Evolutionary conservation across 35 echinoderm and acorn worm species (phyloP), one percentile per base, ranked within the genome.

Genomic region (Strongylocentrotus purpuratus): DNA sequence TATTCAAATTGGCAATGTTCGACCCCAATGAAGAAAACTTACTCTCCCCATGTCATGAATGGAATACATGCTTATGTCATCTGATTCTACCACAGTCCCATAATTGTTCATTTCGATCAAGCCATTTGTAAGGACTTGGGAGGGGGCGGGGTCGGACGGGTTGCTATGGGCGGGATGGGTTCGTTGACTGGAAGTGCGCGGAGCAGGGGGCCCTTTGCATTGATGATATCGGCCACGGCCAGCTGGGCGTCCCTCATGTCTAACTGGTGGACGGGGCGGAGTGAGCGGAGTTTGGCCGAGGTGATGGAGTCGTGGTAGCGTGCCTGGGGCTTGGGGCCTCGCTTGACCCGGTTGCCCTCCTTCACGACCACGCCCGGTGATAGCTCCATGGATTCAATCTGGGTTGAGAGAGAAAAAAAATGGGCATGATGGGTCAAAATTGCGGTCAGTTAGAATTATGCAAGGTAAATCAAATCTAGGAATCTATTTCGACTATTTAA

Each of bases 341-440:
- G 94, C 85, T 97, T 99, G 61, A 98, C 88, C 50, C 97, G 96
- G 88, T 96, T 96, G 46, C 97, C 98, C 90, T 99, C 98, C n/a
- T 96, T 97, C 22, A 99, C 98, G 28, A 97, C 90, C 9, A 99
- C 98, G 9, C 98, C 98, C 0, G 98, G 96, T 86, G 98, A 97
- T 45, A 99, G 70, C 52, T 98, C 97, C 98, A 99, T 99, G 0
- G 96, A 98, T 91, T 99, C 98, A 71, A 99, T 97, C 98, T 99
- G 95, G 91, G 47, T 61, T 94, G 87, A 70, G 35, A 45, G 94
- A 96, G 31, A 91, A 78, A 95, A 22, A 91, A n/a, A 45, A 96
- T 2, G 31, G 31, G 22, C 25, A 94, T n/a, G 20, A 78, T 7
- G 28, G 65, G 20, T 28, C 5, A 78, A 46, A 46, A 93, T 31